phyloP scores from a whole-genome alignment of 1,140 invertebrate genomes.

The Thaumetopoea pityocampa region DNA sequence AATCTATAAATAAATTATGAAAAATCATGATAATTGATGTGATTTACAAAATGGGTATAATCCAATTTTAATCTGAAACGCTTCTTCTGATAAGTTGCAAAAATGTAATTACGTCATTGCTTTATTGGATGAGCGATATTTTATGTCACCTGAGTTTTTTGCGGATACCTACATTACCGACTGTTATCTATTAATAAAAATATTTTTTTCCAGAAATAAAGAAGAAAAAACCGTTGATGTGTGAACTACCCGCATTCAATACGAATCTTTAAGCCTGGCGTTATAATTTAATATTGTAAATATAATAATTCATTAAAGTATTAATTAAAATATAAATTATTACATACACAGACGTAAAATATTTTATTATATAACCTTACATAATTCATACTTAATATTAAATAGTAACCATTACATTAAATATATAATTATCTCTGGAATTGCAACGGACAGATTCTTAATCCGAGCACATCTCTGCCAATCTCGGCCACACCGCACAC shows the following conservation, averaged over 20 bases:
- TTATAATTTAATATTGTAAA: not conserved
- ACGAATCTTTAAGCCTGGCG: not conserved
- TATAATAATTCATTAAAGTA: not conserved
- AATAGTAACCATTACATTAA: constrained; percentile 23
- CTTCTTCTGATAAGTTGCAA: too few relatives aligned
- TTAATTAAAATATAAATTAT: constrained; percentile 17
- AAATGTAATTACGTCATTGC: too few relatives aligned
- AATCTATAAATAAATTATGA: too few relatives aligned
- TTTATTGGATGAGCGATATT: too few relatives aligned
- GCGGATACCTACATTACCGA: too few relatives aligned
- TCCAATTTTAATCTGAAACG: too few relatives aligned
- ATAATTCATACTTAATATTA: constrained; percentile 17
- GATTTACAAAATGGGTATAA: too few relatives aligned
- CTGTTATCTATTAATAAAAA: too few relatives aligned
- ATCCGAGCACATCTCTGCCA: constrained; percentile 91
- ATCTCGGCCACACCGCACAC: constrained; percentile 93
- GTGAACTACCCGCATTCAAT: constrained; percentile 1
- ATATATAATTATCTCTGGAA: constrained; percentile 77
- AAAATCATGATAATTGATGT: too few relatives aligned
- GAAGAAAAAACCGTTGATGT: constrained; percentile 19
- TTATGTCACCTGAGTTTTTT: too few relatives aligned
- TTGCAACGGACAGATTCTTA: constrained; percentile 87
- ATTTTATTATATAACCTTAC: constrained; percentile 30
- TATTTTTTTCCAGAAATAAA: constrained; percentile 18
- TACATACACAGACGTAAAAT: constrained; percentile 26